These are phyloP conservation scores for Ophthalmolycus amberensis DNA, from an alignment of 2,113 vertebrate species.

Conservation along the genomic window DNA sequence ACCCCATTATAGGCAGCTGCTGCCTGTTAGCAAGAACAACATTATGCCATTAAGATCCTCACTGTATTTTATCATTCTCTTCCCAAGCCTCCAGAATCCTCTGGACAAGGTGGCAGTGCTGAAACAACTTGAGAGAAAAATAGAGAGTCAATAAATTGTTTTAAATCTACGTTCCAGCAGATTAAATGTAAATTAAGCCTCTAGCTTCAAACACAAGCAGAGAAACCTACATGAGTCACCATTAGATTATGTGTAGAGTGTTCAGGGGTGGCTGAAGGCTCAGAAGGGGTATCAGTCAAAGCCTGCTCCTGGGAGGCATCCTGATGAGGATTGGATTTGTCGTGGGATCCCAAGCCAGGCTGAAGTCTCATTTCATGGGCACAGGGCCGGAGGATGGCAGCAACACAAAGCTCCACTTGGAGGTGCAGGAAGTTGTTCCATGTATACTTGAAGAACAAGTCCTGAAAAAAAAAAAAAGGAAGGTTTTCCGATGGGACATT, in stretches of 20 bases:
- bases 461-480: constrained; percentile 76
- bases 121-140: constrained; percentile 88
- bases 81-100: constrained; percentile 97
- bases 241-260: constrained; percentile 83
- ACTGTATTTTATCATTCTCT: constrained; percentile 96
- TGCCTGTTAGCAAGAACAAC: background rate
- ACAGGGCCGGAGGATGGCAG: constrained; percentile 91
- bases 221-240: constrained; percentile 84
- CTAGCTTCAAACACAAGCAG: constrained; percentile 16
- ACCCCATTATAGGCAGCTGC: background rate
- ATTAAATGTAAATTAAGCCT: background rate
- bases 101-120: constrained; percentile 93
- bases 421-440: constrained; percentile 99
- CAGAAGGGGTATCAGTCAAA: constrained; percentile 40
- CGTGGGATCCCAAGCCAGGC: constrained; percentile 64
- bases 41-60: constrained; percentile 67
- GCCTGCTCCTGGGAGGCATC: constrained; percentile 53
- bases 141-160: background rate
- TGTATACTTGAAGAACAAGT: constrained; percentile 96
- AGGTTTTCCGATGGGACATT: background rate
- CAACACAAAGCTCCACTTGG: constrained; percentile 96
- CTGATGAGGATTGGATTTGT: constrained; percentile 51
- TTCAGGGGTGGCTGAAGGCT: constrained; percentile 55
- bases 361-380: constrained; percentile 82
- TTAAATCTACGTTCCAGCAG: background rate